Evolutionary conservation across 2,113 vertebrate species (phyloP), one percentile per base, ranked within the genome.

Genomic region (Myrmophylax atrothorax): DNA sequence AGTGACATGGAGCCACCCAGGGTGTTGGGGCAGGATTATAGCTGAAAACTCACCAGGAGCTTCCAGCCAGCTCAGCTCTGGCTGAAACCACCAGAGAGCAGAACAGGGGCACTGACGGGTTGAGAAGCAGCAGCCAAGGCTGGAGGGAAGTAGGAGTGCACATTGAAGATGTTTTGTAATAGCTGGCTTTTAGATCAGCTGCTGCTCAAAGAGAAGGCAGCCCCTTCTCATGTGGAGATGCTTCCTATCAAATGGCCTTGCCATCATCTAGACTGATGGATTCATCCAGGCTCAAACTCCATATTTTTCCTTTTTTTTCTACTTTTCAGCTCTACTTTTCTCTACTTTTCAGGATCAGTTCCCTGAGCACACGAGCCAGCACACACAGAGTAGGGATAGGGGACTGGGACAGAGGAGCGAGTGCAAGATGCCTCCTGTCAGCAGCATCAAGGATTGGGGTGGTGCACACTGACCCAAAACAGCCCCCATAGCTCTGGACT

Each of bases 1-100:
- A 2, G 68, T 68, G 53, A 47, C 72, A 52, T 2, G 3, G 8
- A 47, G 63, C 82, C 92, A 93, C 69, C 52, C 63, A 18, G 44
- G 42, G n/a, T 67, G 89, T 52, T 31, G 47, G 55, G 64, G 24
- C 47, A 89, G 64, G 86, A 37, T 60, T 72, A 6, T 44, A 42
- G 33, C 88, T 94, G 67, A 86, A 9, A 26, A 3, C 64, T 40
- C 40, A 80, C 11, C 18, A 35, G 47, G 63, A 93, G 63, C 53
- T 90, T 82, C 63, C 66, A 72, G 78, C 58, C 89, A 89, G 87
- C 82, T 79, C 50, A 18, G 68, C 73, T 44, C 49, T 37, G 81
- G n/a, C 59, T 62, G 42, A 87, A 91, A 53, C n/a, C 75, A 84
- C 28, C 60, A 5, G 0, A 25, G 18, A 75, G 47, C 42, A 38